phyloP scores from a whole-genome alignment of 2,888 invertebrate species.

The Allacma fusca region DNA sequence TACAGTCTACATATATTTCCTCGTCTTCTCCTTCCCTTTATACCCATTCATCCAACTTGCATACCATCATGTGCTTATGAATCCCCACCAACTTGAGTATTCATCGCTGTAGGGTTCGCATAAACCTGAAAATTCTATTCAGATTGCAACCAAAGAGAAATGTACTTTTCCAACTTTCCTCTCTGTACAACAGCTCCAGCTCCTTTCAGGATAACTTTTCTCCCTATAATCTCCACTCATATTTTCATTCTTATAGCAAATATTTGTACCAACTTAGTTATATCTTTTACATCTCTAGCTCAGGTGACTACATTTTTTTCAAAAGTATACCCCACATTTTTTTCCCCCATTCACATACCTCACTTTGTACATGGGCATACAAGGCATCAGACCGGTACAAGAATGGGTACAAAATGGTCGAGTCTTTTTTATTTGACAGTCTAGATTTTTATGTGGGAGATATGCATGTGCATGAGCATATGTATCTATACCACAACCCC shows the following conservation, averaged over 20 bases:
- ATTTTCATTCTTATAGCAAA: no score
- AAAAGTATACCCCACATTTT: no score
- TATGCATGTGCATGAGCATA: background rate
- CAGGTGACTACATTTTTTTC: no score
- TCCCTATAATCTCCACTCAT: no score
- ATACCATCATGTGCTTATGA: conserved; percentile 6
- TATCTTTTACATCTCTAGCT: no score
- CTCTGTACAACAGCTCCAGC: background rate
- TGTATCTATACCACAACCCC: no score
- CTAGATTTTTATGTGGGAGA: background rate
- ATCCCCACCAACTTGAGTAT: conserved; percentile 9
- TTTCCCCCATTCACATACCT: background rate
- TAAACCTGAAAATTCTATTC: conserved; percentile 12
- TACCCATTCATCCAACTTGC: background rate
- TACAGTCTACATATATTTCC: background rate
- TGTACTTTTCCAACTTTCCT: conserved; percentile 1
- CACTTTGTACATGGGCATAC: background rate
- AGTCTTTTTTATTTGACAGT: background rate
- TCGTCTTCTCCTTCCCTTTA: background rate
- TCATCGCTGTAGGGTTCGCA: conserved; percentile 16
- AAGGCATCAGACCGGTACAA: background rate
- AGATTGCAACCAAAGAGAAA: conserved; percentile 12
- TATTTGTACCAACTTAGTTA: no score
- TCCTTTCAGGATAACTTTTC: no score
- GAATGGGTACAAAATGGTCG: background rate